Conservation (phyloP, 2,888 invertebrate genomes). For the Diabrotica balteata region DNA sequence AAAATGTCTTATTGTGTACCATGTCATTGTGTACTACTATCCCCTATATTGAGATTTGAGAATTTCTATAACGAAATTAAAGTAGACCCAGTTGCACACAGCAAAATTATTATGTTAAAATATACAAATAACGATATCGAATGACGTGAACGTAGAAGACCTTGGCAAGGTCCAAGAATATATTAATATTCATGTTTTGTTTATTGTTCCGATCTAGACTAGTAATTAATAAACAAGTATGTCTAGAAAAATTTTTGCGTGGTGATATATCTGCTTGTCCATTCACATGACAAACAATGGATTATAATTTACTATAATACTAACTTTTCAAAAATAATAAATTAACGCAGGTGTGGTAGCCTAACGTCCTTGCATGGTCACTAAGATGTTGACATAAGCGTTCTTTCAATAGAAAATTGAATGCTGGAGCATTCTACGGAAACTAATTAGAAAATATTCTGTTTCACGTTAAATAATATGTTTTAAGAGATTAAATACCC, state of each 20-base stretch:
- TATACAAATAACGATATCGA: background rate
- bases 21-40: too few species aligned
- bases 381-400: conserved; percentile 4
- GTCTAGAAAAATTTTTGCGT: conserved; percentile 16
- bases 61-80: too few species aligned
- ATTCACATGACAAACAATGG: conserved; percentile 51
- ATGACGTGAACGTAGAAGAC: background rate
- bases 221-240: background rate
- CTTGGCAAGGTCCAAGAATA: conserved; percentile 2
- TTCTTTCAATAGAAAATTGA: background rate
- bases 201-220: background rate
- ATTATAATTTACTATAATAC: conserved; percentile 46
- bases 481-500: too few species aligned
- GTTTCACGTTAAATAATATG: too few species aligned
- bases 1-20: too few species aligned
- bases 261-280: conserved; percentile 22
- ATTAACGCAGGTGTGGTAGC: conserved; percentile 48
- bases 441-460: too few species aligned
- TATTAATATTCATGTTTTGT: background rate
- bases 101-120: background rate
- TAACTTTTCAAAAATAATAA: conserved; percentile 47
- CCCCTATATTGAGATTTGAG: too few species aligned
- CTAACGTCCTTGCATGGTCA: conserved; percentile 49
- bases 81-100: background rate
- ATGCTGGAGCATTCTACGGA: too few species aligned